Base-by-base conservation (phyloP, 2,888 invertebrate genomes). In the Agrochola litura region DNA sequence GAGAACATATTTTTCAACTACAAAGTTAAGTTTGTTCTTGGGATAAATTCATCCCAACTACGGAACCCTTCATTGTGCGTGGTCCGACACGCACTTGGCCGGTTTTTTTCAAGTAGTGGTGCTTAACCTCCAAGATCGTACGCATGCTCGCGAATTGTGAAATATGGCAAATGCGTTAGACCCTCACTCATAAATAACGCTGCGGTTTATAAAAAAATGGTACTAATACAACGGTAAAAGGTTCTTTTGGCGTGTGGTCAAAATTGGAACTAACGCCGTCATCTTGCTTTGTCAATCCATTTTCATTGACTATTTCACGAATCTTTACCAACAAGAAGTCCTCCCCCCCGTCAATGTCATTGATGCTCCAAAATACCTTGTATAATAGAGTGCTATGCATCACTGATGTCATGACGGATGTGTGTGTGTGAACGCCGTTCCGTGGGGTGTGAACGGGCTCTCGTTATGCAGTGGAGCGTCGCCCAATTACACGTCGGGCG, bases 401-500 rank as follows among this genome's bases (percentile, higher is more conserved):
- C 16, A 41, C n/a, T 6, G 19, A 22, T 14, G 22, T 49, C 22
- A 49, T 30, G 49, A 14, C 49, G 14, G 25, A 30, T 14, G 49
- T 25, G 25, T 25, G 19, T n/a, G 19, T 8, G 19, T 22, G 37
- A 6, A 6, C 10, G 9, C 4, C 19, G 43, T 22, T 60, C 25
- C 73, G 78, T 16, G 70, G 9, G 76, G 74, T 82, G 75, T 74
- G 25, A 79, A 49, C 37, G n/a, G 14, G 49, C 56, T 30, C 46
- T 69, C 25, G 56, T 52, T 41, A 46, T 37, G 56, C 65, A 58
- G 37, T 37, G 58, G 43, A 61, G 69, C 79, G 67, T 73, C 76
- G 71, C 41, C 37, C 60, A 79, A 82, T 84, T 83, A 84, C 69
- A 67, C 64, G 71, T 16, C 6, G 6, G 19, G 77, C 77, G 88